Percentiles rank a stretch among this genome's conserved stretches.
Evolutionary conservation across 2,113 vertebrate genomes (phyloP).

Genomic region (Pelmatolapia mariae): DNA sequence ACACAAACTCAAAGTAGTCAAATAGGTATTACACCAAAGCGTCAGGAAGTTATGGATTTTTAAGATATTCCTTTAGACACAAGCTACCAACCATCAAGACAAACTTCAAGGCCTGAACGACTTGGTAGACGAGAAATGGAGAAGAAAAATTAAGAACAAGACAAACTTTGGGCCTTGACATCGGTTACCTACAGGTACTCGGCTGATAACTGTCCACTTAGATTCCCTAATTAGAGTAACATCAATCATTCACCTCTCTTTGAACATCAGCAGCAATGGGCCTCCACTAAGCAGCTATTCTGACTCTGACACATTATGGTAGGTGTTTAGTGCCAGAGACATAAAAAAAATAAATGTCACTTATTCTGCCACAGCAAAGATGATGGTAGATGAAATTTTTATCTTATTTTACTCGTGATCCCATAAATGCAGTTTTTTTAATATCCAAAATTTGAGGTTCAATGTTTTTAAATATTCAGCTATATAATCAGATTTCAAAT

Average conservation of each 20-base stretch:
- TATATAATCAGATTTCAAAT: not conserved
- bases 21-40: not conserved
- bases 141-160: not conserved
- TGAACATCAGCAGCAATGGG: not conserved
- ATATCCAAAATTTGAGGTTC: accelerated
- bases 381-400: not conserved
- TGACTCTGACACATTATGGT: not conserved
- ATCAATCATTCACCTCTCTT: not conserved
- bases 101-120: not conserved
- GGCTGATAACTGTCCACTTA: not conserved
- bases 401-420: not conserved
- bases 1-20: not conserved
- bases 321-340: not conserved
- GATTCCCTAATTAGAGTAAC: not conserved
- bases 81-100: not conserved
- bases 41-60: not conserved
- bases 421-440: not conserved
- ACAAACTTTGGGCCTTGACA: not conserved
- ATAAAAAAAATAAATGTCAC: not conserved
- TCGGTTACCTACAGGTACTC: not conserved
- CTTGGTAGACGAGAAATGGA: not conserved
- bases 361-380: not conserved
- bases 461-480: not conserved
- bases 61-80: not conserved
- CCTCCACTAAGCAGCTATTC: not conserved